phyloP scores from a whole-genome alignment of 2,797 vertebrate genomes.

The Spheniscus humboldti region DNA sequence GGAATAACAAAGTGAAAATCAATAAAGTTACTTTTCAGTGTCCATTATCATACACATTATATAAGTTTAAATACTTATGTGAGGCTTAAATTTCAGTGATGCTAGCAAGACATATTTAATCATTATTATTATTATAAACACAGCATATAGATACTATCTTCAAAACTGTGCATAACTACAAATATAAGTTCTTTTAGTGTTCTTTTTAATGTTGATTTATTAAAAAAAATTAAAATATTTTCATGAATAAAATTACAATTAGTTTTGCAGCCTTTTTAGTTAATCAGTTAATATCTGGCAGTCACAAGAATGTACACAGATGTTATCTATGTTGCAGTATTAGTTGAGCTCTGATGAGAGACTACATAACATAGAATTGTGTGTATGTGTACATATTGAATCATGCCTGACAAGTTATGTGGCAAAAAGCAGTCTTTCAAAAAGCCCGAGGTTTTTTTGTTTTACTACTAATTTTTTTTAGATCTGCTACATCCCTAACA shows the following conservation, averaged over 20 bases:
- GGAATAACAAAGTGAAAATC: neutral
- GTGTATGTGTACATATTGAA: neutral
- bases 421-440: neutral
- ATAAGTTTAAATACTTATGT: neutral
- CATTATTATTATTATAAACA: neutral
- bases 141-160: neutral
- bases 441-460: rapidly evolving
- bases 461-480: neutral
- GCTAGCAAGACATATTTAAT: neutral
- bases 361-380: neutral
- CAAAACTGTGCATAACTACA: neutral
- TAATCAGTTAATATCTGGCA: neutral
- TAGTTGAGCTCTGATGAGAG: neutral
- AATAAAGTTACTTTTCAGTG: neutral
- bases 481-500: neutral
- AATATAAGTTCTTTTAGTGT: neutral
- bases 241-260: neutral
- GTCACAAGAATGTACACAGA: neutral
- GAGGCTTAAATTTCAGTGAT: neutral
- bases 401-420: neutral
- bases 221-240: neutral
- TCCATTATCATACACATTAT: neutral
- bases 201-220: neutral
- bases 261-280: neutral
- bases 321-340: neutral